Percentiles rank a stretch among this genome's conserved stretches.
Evolutionary conservation across 2,113 vertebrate genomes (phyloP).

Genomic region (Sitta europaea): DNA sequence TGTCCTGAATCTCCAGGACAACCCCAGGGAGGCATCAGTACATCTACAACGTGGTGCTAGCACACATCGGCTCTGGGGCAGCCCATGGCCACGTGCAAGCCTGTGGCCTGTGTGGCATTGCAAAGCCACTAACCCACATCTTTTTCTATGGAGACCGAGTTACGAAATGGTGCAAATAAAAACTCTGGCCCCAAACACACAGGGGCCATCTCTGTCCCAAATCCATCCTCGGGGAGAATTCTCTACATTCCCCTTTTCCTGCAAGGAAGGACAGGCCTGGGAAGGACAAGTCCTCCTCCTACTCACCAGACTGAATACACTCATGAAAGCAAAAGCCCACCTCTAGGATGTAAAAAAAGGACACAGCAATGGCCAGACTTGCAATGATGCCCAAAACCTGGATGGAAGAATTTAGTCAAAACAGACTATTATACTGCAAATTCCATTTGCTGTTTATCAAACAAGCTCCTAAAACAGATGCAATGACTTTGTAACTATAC

Average conservation of each 20-base stretch:
- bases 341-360: not conserved
- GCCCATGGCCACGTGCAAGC: not conserved
- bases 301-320: not conserved
- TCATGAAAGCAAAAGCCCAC: not conserved
- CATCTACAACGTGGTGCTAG: not conserved
- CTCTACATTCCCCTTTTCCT: not conserved
- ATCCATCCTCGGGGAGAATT: not conserved
- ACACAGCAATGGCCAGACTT: not conserved
- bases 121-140: slow-evolving; percentile 4
- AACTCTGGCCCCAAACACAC: slow-evolving; percentile 28
- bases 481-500: not conserved
- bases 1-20: not conserved
- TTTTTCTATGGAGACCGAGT: not conserved
- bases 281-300: not conserved
- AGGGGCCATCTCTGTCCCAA: not conserved
- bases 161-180: slow-evolving; percentile 42
- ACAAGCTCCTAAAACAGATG: not conserved
- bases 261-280: not conserved
- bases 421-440: not conserved
- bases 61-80: not conserved
- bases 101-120: not conserved
- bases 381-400: not conserved
- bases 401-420: not conserved
- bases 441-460: not conserved
- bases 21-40: not conserved